These are phyloP conservation scores for Arctopsyche grandis DNA, from an alignment of 1,140 invertebrate species.

Conservation along the genomic window DNA sequence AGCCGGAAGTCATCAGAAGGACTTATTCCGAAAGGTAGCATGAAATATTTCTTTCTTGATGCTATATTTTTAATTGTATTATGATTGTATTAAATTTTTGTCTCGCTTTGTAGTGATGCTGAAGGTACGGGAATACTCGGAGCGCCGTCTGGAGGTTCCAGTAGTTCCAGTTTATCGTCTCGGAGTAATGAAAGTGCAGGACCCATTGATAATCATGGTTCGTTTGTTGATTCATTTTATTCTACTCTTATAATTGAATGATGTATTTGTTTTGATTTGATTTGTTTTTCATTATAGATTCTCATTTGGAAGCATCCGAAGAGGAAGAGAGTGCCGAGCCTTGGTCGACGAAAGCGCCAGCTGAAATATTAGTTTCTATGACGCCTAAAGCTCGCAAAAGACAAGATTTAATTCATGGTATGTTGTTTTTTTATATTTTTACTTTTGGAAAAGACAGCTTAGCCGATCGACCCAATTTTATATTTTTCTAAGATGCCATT, in stretches of 20 bases:
- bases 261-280: background rate
- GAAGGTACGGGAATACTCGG: conserved; percentile 60
- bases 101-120: conserved; percentile 43
- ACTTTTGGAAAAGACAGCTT: conserved; percentile 6
- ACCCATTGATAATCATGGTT: conserved; percentile 62
- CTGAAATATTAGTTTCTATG: conserved; percentile 75
- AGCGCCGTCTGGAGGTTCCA: conserved; percentile 64
- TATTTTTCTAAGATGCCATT: too few species aligned
- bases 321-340: conserved; percentile 67
- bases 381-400: conserved; percentile 79
- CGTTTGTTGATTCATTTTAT: background rate
- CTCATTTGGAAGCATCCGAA: conserved; percentile 65
- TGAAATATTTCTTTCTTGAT: conserved; percentile 31
- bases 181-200: conserved; percentile 63
- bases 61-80: background rate
- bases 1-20: conserved; percentile 60
- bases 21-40: conserved; percentile 63
- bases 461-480: too few species aligned
- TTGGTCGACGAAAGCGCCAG: conserved; percentile 83
- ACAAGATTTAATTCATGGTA: conserved; percentile 97
- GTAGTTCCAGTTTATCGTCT: conserved; percentile 64
- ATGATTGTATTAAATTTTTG: background rate
- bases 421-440: conserved; percentile 51
- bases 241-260: conserved; percentile 8
- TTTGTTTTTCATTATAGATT: conserved; percentile 53